A percentile compares a stretch with the other conserved stretches of the same genome.
phyloP scores from a whole-genome alignment of 2,888 invertebrate species.

The Hydropsyche betteni region DNA sequence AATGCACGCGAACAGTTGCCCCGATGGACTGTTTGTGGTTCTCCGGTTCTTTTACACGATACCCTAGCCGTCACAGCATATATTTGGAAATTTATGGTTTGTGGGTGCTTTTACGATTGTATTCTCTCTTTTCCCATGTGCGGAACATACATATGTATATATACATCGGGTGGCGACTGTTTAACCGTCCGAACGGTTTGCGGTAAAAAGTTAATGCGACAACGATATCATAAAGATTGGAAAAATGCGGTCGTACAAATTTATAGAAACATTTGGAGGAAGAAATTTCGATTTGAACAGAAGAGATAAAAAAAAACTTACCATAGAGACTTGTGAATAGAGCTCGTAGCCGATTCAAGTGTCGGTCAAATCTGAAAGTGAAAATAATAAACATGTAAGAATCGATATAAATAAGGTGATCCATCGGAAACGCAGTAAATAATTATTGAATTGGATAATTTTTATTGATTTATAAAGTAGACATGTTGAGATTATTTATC shows the following conservation, averaged over 20 bases:
- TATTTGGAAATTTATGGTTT: slow-evolving; percentile 19
- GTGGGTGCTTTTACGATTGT: slow-evolving; percentile 20
- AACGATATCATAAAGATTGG: slow-evolving; percentile 1
- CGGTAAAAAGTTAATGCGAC: slow-evolving; percentile 18
- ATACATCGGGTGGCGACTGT: background rate
- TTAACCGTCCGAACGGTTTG: slow-evolving; percentile 8
- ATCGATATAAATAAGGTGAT: too few species aligned
- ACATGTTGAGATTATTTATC: too few species aligned
- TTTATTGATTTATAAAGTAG: too few species aligned
- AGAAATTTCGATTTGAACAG: background rate
- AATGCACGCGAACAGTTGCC: too few species aligned
- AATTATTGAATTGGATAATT: too few species aligned
- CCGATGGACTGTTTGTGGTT: slow-evolving; percentile 8
- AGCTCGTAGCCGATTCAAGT: background rate
- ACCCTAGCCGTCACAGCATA: slow-evolving; percentile 13
- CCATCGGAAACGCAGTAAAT: too few species aligned
- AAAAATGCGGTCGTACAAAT: slow-evolving; percentile 14
- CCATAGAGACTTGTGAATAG: background rate
- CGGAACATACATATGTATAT: background rate
- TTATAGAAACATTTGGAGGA: slow-evolving; percentile 10
- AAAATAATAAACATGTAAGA: background rate
- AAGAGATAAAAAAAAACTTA: slow-evolving; percentile 17
- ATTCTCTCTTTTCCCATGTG: background rate
- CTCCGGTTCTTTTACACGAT: slow-evolving; percentile 10
- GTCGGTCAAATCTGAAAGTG: slow-evolving; percentile 10